Percentiles rank a stretch among this genome's conserved stretches.
phyloP scores from a whole-genome alignment of 2,797 vertebrate genomes.

The Scleropages formosus region DNA sequence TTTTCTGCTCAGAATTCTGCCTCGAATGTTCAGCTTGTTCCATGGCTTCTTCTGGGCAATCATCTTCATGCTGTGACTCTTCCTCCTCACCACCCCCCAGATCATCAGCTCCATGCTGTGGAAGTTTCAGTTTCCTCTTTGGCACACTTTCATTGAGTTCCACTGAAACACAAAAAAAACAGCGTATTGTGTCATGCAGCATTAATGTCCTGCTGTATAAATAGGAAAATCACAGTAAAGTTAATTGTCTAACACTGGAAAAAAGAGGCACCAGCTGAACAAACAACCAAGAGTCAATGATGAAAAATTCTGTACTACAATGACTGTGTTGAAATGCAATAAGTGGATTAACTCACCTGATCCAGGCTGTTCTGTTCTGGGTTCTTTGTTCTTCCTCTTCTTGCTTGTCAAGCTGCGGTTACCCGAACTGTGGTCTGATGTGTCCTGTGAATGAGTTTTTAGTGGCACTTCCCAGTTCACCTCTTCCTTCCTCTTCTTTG shows the following conservation, averaged over 20 bases:
- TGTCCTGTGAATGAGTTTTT: neutral
- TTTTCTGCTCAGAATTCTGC: slow-evolving; percentile 29
- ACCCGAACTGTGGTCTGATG: slow-evolving; percentile 22
- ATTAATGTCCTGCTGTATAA: neutral
- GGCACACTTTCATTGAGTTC: neutral
- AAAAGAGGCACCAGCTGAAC: no score
- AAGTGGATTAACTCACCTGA: slow-evolving; percentile 5
- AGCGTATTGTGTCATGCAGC: no score
- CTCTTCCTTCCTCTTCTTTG: slow-evolving; percentile 42
- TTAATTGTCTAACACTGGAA: no score
- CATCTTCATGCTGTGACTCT: neutral
- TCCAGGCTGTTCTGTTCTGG: slow-evolving; percentile 18
- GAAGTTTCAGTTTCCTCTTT: slow-evolving; percentile 40
- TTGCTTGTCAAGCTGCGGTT: slow-evolving; percentile 27
- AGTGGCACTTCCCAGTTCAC: neutral
- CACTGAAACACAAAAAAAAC: neutral
- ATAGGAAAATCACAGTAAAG: no score
- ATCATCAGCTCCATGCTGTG: neutral
- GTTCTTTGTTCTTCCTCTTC: slow-evolving; percentile 30
- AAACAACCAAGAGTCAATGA: no score
- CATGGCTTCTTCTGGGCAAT: neutral
- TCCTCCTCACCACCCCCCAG: slow-evolving; percentile 3
- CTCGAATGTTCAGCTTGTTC: slow-evolving; percentile 9
- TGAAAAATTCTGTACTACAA: no score
- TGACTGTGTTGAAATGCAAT: no score